These are phyloP conservation scores for Acleris emargana DNA, from an alignment of 2,888 invertebrate genomes.

Conservation along the genomic window DNA sequence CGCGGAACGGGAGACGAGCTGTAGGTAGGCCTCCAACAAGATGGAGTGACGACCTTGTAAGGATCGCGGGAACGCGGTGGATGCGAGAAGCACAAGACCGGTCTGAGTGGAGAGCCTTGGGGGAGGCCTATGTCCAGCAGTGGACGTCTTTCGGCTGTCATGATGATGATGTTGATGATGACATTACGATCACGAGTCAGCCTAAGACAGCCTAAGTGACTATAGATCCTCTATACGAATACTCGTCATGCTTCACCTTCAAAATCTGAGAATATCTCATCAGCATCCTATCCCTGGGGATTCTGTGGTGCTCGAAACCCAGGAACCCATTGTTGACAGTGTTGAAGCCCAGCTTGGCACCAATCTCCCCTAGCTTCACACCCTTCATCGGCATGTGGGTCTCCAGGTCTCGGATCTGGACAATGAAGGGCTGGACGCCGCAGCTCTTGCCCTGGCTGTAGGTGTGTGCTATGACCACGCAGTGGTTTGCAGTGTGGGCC, in stretches of 20 bases:
- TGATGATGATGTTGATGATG: no score
- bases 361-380: conserved; percentile 96
- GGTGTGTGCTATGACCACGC: conserved; percentile 96
- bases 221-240: no score
- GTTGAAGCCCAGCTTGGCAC: conserved; percentile 95
- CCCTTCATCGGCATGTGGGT: conserved; percentile 94
- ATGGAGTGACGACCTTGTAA: no score
- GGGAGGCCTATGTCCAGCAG: no score
- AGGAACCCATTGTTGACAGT: conserved; percentile 96
- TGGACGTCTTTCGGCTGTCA: no score
- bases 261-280: conserved; percentile 96
- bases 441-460: conserved; percentile 90
- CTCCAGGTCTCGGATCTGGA: conserved; percentile 94
- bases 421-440: conserved; percentile 96
- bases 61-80: no score
- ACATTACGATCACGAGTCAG: no score
- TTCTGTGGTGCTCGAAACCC: conserved; percentile 92
- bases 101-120: no score
- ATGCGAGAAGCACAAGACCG: no score
- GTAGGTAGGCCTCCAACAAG: no score
- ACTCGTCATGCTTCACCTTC: conserved; percentile 59
- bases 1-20: no score
- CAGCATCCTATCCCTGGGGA: conserved; percentile 94
- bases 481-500: conserved; percentile 96
- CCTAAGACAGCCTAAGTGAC: no score